Percentiles rank a stretch among this genome's conserved stretches.
phyloP scores from a whole-genome alignment of 2,797 vertebrate genomes.

The Thunnus albacares region DNA sequence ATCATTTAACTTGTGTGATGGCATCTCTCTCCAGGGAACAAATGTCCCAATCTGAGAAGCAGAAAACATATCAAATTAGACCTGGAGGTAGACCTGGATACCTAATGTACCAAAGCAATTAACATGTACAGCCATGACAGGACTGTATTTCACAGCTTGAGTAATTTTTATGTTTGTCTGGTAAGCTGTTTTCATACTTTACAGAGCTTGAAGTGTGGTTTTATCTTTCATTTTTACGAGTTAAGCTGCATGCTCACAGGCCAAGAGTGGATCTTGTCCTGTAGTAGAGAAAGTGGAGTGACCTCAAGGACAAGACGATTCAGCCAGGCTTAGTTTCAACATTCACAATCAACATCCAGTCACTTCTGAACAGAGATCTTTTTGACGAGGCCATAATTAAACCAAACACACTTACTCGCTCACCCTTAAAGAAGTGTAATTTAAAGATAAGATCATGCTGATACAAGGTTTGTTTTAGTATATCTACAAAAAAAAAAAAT shows the following conservation, averaged over 20 bases:
- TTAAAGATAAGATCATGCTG: conserved; percentile 55
- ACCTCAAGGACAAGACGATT: conserved; percentile 61
- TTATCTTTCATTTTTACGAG: not conserved
- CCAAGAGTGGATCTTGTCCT: not conserved
- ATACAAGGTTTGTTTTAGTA: conserved; percentile 24
- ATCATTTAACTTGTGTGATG: conserved; percentile 67
- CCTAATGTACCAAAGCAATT: conserved; percentile 41
- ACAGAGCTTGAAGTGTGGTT: not conserved
- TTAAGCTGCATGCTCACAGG: not conserved
- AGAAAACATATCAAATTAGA: conserved; percentile 44
- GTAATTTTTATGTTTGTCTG: conserved; percentile 28
- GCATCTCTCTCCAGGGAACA: conserved; percentile 12
- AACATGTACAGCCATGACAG: conserved; percentile 16
- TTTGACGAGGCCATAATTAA: conserved; percentile 14
- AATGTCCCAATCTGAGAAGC: conserved; percentile 38
- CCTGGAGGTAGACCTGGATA: conserved; percentile 15
- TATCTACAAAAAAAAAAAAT: conserved; percentile 46
- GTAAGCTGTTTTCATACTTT: conserved; percentile 12
- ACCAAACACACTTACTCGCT: not conserved
- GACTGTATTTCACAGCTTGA: not conserved
- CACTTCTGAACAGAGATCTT: conserved; percentile 28
- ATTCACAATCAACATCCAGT: not conserved
- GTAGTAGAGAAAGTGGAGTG: conserved; percentile 35
- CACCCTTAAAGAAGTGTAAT: conserved; percentile 22
- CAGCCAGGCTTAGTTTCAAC: conserved; percentile 22